Evolutionary conservation across 2,797 vertebrate genomes (phyloP).

Genomic region (Rachycentron canadum): DNA sequence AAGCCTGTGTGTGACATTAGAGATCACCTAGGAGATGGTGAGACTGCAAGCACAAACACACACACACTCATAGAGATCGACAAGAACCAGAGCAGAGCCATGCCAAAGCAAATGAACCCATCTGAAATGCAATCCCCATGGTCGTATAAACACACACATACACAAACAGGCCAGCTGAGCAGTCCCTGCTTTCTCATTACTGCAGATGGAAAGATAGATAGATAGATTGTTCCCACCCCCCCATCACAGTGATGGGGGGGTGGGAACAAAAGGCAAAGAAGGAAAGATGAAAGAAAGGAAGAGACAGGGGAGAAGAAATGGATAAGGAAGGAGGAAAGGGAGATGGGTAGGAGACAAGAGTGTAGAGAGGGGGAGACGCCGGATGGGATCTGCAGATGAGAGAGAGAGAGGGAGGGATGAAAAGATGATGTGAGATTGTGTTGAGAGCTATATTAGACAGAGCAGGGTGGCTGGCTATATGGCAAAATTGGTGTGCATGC

Average conservation of each 20-base stretch:
- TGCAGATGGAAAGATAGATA: constrained; percentile 66
- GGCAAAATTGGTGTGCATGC: constrained; percentile 56
- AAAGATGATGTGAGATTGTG: constrained; percentile 75
- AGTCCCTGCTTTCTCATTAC: constrained; percentile 77
- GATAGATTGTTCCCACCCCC: no score
- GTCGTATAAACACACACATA: constrained; percentile 55
- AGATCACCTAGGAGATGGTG: constrained; percentile 65
- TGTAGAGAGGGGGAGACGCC: constrained; percentile 25
- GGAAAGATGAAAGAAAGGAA: constrained; percentile 9
- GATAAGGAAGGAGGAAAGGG: constrained; percentile 21
- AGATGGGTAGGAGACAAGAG: constrained; percentile 21
- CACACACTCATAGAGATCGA: constrained; percentile 41
- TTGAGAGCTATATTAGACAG: constrained; percentile 79
- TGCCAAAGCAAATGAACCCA: constrained; percentile 72
- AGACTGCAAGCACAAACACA: constrained; percentile 35
- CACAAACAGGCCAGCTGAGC: constrained; percentile 57
- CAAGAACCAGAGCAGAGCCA: constrained; percentile 55
- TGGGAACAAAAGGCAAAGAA: constrained; percentile 25
- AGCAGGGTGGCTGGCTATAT: constrained; percentile 59
- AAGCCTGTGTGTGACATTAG: constrained; percentile 65
- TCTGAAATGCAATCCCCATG: constrained; percentile 80
- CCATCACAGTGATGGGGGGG: constrained; percentile 1
- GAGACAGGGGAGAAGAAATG: constrained; percentile 8
- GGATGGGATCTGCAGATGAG: constrained; percentile 50
- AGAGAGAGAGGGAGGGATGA: constrained; percentile 60